phyloP scores from a whole-genome alignment of 2,797 vertebrate genomes.

The Hydrocynus forskahlii region DNA sequence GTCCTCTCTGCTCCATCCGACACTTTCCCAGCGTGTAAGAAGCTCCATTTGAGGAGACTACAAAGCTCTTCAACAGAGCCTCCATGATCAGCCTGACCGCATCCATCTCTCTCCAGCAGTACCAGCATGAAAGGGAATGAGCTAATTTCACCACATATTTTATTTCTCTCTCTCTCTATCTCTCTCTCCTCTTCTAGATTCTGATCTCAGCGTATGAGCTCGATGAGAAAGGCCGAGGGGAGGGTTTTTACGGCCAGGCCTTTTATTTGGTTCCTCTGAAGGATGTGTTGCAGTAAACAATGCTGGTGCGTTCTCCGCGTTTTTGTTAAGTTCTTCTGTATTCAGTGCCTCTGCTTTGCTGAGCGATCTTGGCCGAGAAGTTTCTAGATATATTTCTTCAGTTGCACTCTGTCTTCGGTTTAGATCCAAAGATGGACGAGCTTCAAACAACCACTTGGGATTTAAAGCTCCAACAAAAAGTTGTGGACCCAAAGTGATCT shows the following conservation, averaged over 20 bases:
- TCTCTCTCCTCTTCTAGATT: neutral
- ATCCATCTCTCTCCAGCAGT: constrained; percentile 39
- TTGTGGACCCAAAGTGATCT: too few species aligned
- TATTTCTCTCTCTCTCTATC: neutral
- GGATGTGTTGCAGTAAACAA: neutral
- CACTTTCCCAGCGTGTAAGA: constrained; percentile 25
- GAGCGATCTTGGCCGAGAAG: neutral
- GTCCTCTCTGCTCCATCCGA: neutral
- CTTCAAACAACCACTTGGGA: neutral
- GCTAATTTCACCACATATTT: constrained; percentile 19
- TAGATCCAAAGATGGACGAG: constrained; percentile 12
- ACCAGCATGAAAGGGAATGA: constrained; percentile 31
- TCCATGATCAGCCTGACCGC: constrained; percentile 64
- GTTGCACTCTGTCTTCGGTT: neutral
- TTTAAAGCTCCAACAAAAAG: neutral
- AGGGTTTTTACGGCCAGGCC: constrained; percentile 1
- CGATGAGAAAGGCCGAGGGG: neutral
- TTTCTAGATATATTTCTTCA: too few species aligned
- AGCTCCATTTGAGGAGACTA: constrained; percentile 33
- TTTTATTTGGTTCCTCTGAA: constrained; percentile 9
- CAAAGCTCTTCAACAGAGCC: constrained; percentile 62
- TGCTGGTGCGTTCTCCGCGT: neutral
- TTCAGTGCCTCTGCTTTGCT: neutral
- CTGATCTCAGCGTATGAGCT: neutral
- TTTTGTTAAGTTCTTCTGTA: neutral